A percentile compares a stretch with the other conserved stretches of the same genome.
Evolutionary conservation across 2,888 invertebrate genomes (phyloP).

Genomic region (Hypercompe scribonia): DNA sequence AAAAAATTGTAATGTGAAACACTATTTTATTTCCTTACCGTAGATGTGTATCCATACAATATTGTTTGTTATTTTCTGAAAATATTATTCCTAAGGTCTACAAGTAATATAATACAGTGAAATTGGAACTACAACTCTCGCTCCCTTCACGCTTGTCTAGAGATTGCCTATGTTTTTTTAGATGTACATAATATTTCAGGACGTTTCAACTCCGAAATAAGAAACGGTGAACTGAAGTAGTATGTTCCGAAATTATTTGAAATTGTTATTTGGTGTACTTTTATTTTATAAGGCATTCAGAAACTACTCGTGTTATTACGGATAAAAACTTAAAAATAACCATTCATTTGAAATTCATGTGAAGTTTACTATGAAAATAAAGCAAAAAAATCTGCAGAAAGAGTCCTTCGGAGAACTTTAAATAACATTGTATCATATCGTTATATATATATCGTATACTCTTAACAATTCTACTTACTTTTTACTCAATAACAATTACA

Average conservation of each 20-base stretch:
- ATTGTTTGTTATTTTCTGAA: slow-evolving; percentile 2
- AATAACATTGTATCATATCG: background rate
- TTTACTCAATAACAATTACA: background rate
- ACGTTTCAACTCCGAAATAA: slow-evolving; percentile 5
- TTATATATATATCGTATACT: background rate
- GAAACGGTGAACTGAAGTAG: slow-evolving; percentile 5
- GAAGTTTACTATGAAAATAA: background rate
- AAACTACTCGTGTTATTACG: background rate
- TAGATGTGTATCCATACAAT: background rate
- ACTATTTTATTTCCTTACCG: background rate
- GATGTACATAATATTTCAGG: background rate
- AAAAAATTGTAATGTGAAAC: background rate
- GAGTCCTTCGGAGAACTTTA: background rate
- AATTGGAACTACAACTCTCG: slow-evolving; percentile 13
- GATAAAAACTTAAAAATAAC: background rate
- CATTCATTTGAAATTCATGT: background rate
- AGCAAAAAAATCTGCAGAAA: background rate
- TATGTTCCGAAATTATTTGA: background rate
- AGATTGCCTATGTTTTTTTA: slow-evolving; percentile 14
- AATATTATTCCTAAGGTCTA: background rate
- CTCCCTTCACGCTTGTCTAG: slow-evolving; percentile 13
- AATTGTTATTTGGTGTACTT: background rate
- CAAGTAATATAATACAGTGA: slow-evolving; percentile 12
- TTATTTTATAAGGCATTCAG: background rate
- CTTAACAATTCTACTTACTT: background rate